Evolutionary conservation across 2,113 vertebrate genomes (phyloP).

Genomic region (Bagarius yarrelli): DNA sequence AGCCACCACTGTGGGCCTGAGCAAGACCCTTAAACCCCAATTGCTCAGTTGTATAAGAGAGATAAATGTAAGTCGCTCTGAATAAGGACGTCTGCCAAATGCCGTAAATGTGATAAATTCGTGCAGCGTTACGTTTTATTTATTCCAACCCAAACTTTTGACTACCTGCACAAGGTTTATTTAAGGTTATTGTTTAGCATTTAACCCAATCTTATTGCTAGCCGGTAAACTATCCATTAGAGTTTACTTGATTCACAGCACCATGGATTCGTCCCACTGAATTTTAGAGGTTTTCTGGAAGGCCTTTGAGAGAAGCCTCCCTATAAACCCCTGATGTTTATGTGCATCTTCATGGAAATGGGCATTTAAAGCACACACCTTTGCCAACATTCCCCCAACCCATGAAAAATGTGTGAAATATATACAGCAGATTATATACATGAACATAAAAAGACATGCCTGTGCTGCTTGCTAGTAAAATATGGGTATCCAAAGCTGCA

Average conservation of each 20-base stretch:
- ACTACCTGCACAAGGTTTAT: neutral
- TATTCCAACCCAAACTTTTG: neutral
- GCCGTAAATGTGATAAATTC: neutral
- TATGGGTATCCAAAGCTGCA: conserved; percentile 53
- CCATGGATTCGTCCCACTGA: neutral
- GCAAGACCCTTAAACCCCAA: no score
- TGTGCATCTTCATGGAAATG: neutral
- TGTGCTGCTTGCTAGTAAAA: conserved; percentile 52
- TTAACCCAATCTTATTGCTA: neutral
- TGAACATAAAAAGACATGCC: neutral
- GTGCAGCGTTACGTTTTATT: neutral
- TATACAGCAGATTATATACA: neutral
- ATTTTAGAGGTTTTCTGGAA: neutral
- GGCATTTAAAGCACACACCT: neutral
- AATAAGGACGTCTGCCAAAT: no score
- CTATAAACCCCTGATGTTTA: neutral
- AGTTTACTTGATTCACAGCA: conserved; percentile 2
- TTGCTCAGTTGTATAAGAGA: no score
- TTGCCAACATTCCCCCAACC: neutral
- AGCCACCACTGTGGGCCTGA: no score
- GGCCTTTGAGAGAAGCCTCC: neutral
- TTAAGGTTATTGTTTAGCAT: neutral
- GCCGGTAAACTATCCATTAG: neutral
- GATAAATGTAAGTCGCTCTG: no score
- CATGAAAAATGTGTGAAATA: neutral